Percentiles rank a stretch among this genome's conserved stretches.
phyloP scores from a whole-genome alignment of 2,888 invertebrate species.

The Fragum whitleyi region DNA sequence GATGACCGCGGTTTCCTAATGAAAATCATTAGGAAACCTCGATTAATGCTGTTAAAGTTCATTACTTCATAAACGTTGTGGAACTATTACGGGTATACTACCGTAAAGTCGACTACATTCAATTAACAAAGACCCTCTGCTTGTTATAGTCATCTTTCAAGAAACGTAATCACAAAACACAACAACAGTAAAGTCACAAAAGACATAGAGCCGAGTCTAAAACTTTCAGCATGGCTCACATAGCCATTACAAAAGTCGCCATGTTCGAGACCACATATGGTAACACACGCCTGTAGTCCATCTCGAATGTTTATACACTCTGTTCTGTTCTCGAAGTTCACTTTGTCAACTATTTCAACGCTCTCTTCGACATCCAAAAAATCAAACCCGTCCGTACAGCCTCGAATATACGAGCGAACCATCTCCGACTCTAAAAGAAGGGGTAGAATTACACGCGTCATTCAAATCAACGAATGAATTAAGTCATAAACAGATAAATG shows the following conservation, averaged over 20 bases:
- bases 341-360: neutral
- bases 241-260: constrained; percentile 56
- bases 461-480: neutral
- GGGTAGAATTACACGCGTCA: too few species aligned
- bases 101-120: too few species aligned
- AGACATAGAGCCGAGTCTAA: neutral
- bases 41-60: too few species aligned
- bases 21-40: too few species aligned
- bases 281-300: constrained; percentile 52
- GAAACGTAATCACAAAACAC: neutral
- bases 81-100: too few species aligned
- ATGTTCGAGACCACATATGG: constrained; percentile 35
- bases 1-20: too few species aligned
- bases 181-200: neutral
- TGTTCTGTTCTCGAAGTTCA: constrained; percentile 49
- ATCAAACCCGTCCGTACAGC: constrained; percentile 45
- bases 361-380: constrained; percentile 29
- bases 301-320: constrained; percentile 40
- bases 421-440: constrained; percentile 13
- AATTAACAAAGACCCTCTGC: too few species aligned
- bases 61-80: too few species aligned
- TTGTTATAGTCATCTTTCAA: too few species aligned
- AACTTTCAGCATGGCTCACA: constrained; percentile 1
- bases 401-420: constrained; percentile 40
- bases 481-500: neutral